phyloP scores from a whole-genome alignment of 2,888 invertebrate species.

The Drosophila mettleri region DNA sequence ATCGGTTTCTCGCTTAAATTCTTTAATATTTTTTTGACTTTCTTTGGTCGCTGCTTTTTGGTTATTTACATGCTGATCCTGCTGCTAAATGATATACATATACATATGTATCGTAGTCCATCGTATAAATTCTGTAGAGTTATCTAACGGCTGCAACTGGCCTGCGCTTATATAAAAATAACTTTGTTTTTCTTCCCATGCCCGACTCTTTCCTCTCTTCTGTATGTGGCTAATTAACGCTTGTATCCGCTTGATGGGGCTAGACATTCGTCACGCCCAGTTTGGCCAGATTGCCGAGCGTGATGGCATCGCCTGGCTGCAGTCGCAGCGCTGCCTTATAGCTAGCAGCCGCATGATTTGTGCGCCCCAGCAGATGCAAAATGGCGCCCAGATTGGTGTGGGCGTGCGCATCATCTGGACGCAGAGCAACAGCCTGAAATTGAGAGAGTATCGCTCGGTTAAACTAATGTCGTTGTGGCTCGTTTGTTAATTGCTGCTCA shows the following conservation, averaged over 20 bases:
- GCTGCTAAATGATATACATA: constrained; percentile 65
- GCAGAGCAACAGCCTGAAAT: constrained; percentile 84
- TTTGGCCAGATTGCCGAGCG: constrained; percentile 94
- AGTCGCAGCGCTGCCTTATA: constrained; percentile 94
- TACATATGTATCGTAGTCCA: constrained; percentile 79
- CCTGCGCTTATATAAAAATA: constrained; percentile 75
- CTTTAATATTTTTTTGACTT: constrained; percentile 39
- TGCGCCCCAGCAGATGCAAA: constrained; percentile 96
- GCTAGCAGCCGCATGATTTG: constrained; percentile 93
- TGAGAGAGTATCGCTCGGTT: neutral
- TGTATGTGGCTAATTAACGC: constrained; percentile 57
- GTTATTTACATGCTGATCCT: constrained; percentile 71
- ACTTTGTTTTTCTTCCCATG: constrained; percentile 25
- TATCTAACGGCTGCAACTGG: constrained; percentile 59
- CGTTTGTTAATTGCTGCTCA: constrained; percentile 76
- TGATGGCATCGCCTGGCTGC: constrained; percentile 95
- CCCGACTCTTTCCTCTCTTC: constrained; percentile 17
- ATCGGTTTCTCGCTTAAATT: constrained; percentile 16
- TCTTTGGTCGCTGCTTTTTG: constrained; percentile 70
- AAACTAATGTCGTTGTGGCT: no score
- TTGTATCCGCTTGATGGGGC: constrained; percentile 40
- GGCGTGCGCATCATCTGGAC: constrained; percentile 92
- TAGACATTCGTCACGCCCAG: constrained; percentile 85
- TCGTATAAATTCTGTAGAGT: constrained; percentile 81
- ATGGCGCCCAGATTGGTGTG: constrained; percentile 98